Conservation (phyloP, 2,113 vertebrate species). For the Peromyscus californicus region DNA sequence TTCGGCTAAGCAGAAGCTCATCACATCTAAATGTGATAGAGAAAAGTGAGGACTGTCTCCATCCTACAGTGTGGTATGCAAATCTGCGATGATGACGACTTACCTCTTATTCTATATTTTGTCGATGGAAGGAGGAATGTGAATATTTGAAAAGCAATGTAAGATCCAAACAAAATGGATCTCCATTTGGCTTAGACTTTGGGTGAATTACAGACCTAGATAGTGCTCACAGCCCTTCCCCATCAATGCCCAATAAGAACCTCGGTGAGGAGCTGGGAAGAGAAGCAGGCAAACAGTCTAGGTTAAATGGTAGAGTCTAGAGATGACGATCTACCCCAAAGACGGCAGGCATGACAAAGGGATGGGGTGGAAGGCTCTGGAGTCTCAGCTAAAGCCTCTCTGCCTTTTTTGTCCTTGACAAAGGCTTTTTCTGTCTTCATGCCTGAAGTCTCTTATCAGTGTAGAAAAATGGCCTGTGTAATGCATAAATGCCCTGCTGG, state of each 20-base stretch:
- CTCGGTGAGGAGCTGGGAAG: background rate
- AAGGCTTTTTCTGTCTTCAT: background rate
- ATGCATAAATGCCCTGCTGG: background rate
- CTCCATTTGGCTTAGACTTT: background rate
- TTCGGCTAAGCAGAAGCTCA: slow-evolving; percentile 19
- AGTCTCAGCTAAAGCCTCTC: background rate
- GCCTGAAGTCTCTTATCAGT: slow-evolving; percentile 3
- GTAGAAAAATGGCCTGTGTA: background rate
- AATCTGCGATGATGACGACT: background rate
- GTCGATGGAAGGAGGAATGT: background rate
- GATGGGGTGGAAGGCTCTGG: background rate
- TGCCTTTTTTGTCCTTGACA: background rate
- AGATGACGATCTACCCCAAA: background rate
- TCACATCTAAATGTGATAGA: background rate
- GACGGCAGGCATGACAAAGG: background rate
- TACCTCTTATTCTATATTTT: background rate
- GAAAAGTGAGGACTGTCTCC: background rate
- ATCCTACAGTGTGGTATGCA: background rate
- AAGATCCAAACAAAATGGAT: slow-evolving; percentile 28
- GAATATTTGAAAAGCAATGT: background rate
- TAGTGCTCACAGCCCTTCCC: background rate
- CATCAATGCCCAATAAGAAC: background rate
- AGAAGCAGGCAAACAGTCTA: background rate
- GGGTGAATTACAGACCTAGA: background rate
- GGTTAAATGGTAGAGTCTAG: background rate